Evolutionary conservation across 2,113 vertebrate genomes (phyloP).

Genomic region (Pimephales promelas): DNA sequence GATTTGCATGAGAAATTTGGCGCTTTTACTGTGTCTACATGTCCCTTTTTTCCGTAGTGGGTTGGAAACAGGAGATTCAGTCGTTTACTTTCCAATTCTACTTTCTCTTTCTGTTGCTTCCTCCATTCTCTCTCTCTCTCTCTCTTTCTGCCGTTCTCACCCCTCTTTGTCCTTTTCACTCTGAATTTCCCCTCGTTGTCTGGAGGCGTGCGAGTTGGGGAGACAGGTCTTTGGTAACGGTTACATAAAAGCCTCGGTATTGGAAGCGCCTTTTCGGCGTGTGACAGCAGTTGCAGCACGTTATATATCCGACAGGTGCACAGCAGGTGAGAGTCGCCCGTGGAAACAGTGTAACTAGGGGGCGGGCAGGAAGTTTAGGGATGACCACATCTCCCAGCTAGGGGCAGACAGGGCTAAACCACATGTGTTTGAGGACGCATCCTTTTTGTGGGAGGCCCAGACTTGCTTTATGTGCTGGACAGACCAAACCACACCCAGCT

Average conservation of each 20-base stretch:
- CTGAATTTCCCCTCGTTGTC: conserved; percentile 33
- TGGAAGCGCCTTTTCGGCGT: conserved; percentile 12
- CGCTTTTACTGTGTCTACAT: conserved; percentile 16
- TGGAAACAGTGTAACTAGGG: conserved; percentile 40
- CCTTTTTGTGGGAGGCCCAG: conserved; percentile 31
- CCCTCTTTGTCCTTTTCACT: conserved; percentile 15
- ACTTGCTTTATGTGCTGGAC: conserved; percentile 36
- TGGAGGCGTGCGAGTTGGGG: conserved; percentile 33
- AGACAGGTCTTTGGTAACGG: conserved; percentile 46
- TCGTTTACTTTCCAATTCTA: conserved; percentile 45
- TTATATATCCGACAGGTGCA: conserved; percentile 56
- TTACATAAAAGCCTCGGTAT: conserved; percentile 53
- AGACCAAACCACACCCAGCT: conserved; percentile 34
- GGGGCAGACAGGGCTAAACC: conserved; percentile 40
- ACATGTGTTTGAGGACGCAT: neutral
- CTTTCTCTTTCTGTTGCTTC: conserved; percentile 32
- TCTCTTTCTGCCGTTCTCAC: neutral
- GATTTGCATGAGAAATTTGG: conserved; percentile 16
- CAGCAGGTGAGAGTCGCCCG: conserved; percentile 48
- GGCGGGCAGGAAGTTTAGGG: conserved; percentile 50
- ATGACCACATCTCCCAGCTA: conserved; percentile 54
- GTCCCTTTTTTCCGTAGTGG: conserved; percentile 50
- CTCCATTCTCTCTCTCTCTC: neutral
- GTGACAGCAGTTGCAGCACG: conserved; percentile 55
- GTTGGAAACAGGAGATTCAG: conserved; percentile 39